These are phyloP conservation scores for Tragelaphus buxtoni DNA, from an alignment of 2,113 vertebrate genomes.

Conservation along the genomic window DNA sequence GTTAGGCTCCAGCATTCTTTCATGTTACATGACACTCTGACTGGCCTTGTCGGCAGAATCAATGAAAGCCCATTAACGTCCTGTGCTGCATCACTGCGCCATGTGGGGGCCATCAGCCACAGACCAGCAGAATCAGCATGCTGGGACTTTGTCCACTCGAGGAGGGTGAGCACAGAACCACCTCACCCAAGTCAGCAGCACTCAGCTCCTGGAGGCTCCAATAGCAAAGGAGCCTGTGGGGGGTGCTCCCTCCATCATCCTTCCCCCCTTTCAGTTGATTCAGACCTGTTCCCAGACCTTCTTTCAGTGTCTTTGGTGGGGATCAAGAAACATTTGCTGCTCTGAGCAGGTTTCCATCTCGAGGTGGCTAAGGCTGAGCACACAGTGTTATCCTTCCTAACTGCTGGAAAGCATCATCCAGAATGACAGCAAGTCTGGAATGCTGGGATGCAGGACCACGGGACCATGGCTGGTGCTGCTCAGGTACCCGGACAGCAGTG, in stretches of 20 bases:
- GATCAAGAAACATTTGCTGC: not conserved
- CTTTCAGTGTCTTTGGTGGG: not conserved
- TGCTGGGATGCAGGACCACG: not conserved
- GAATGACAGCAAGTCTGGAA: not conserved
- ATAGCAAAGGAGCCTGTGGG: not conserved
- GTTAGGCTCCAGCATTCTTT: not conserved
- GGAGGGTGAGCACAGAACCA: not conserved
- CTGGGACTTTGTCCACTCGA: not conserved
- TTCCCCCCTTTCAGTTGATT: not conserved
- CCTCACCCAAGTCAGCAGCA: not conserved
- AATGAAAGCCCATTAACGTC: conserved; percentile 53
- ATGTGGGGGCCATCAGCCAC: not conserved
- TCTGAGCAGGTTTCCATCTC: not conserved
- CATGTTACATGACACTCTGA: conserved; percentile 12
- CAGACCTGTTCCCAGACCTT: not conserved
- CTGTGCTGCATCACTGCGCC: not conserved
- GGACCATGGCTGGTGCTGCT: not conserved
- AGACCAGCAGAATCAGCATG: conserved; percentile 30
- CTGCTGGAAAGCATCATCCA: not conserved
- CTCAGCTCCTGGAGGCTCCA: not conserved
- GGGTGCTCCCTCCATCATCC: not conserved
- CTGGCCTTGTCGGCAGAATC: conserved; percentile 18
- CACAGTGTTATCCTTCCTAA: not conserved
- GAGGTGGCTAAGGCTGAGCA: not conserved
- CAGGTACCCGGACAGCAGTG: not conserved